Base-by-base conservation (phyloP, 1,140 invertebrate species). In the Drosophila sturtevanti region DNA sequence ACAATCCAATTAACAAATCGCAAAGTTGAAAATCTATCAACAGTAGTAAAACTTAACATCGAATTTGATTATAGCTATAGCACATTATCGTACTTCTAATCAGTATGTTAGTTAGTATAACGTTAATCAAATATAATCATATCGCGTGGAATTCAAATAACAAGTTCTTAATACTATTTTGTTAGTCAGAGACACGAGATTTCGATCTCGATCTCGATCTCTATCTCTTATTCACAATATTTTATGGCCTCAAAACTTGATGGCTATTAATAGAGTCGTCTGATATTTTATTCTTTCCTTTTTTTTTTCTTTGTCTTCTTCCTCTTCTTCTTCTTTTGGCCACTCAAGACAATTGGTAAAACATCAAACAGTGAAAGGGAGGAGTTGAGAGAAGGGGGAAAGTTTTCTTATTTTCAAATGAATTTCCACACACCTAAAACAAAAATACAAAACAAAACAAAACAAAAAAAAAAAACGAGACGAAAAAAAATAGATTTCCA, bases 1-100 rank as follows among this genome's bases (percentile, higher is more conserved):
- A 55, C 51, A 37, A 65, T 65, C 9, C 14, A 80, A 84, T 84
- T 84, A 84, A 58, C 81, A 68, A 72, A 63, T 55, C 38, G 59
- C 24, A 60, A 56, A 63, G 67, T 51, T 73, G 34, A 58, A 72
- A 65, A 18, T 35, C 38, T 21, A 41, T 62, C 55, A 55, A 44
- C 37, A 52, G 59, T 48, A 11, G 10, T n/a, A n/a, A 0, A 21
- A 48, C 41, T 21, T 58, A 73, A 54, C 48, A 59, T 27, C 62
- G 73, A 41, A 54, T 21, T 31, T 11, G 41, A 48, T 48, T 48
- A 48, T 31, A 31, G 27, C 27, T 31, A 6, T 31, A 31, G 27
- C 27, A 48, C 41, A 48, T 34, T 64, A 64, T 72, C 24, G 34
- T 38, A 27, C 54, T 11, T 65, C 41, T 65, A 66, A 73, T 60